Base-by-base conservation (phyloP, 2,113 vertebrate genomes). In the Columbina picui region DNA sequence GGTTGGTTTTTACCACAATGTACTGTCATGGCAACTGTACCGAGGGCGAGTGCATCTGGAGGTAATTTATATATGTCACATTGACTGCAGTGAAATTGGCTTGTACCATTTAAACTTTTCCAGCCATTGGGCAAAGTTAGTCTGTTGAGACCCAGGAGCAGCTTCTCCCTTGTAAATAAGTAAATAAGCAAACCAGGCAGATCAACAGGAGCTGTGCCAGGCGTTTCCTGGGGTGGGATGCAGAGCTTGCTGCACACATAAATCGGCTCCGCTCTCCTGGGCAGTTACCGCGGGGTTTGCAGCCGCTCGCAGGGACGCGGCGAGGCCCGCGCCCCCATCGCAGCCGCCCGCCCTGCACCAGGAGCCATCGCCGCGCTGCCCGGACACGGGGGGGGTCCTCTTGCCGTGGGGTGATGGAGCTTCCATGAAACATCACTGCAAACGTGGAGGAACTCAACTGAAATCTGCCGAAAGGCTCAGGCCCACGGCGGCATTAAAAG, bases 11-110 rank as follows among this genome's bases (percentile, higher is more conserved):
- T 84, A 96, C 87, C 91, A 94, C 87, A 90, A 83, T 81, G 71
- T 39, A 94, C 94, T 94, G 96, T 91, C 91, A 93, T 95, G 94
- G 95, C 94, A 96, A 92, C 96, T 95, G 88, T 57, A 81, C 36
- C 9, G 38, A 89, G 81, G 79, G 52, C 1, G 38, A 94, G 67
- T 86, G 77, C 90, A 96, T 90, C 85, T 92, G 91, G 80, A 88
- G 53, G 77, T 91, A 85, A 93, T 94, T 90, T 59, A 56, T 75
- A 63, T 60, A 53, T 43, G 79, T 89, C 94, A 53, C 12, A 64
- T 68, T 90, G 90, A 91, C 61, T 70, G 76, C 90, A 78, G 88
- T 18, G 76, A 68, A 49, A 68, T 26, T 52, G 70, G 41, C 80
- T 93, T 34, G 12, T 60, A 27, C 71, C 36, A 10, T 57, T 65